These are phyloP conservation scores for Acanthochromis polyacanthus DNA, from an alignment of 2,113 vertebrate genomes.

Conservation along the genomic window DNA sequence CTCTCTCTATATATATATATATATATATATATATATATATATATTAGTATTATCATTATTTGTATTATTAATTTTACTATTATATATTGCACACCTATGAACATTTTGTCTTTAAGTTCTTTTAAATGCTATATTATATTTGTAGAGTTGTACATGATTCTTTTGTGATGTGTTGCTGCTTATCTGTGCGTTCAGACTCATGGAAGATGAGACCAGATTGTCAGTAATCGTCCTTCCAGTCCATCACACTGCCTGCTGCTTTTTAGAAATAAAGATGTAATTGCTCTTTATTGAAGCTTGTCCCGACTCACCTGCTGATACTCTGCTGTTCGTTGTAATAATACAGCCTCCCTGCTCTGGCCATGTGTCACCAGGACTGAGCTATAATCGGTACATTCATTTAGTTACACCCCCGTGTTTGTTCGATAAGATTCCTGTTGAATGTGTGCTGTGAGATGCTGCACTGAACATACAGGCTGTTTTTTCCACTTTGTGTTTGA, in stretches of 20 bases:
- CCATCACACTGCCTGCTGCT: constrained; percentile 2
- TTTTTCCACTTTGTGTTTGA: too few species aligned
- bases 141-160: too few species aligned
- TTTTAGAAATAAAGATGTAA: not conserved
- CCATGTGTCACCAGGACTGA: too few species aligned
- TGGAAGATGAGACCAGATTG: not conserved
- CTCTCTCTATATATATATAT: too few species aligned
- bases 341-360: not conserved
- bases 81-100: too few species aligned
- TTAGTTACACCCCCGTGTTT: not conserved
- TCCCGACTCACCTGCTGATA: not conserved
- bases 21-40: too few species aligned
- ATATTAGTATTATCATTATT: too few species aligned
- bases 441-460: not conserved
- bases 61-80: too few species aligned
- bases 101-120: too few species aligned
- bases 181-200: too few species aligned
- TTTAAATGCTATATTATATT: too few species aligned
- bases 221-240: not conserved
- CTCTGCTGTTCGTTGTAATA: not conserved
- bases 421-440: not conserved
- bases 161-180: too few species aligned
- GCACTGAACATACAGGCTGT: not conserved
- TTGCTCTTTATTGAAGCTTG: constrained; percentile 7
- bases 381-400: not conserved